Conservation (phyloP, 2,113 vertebrate genomes). For the Trogon melanurus region DNA sequence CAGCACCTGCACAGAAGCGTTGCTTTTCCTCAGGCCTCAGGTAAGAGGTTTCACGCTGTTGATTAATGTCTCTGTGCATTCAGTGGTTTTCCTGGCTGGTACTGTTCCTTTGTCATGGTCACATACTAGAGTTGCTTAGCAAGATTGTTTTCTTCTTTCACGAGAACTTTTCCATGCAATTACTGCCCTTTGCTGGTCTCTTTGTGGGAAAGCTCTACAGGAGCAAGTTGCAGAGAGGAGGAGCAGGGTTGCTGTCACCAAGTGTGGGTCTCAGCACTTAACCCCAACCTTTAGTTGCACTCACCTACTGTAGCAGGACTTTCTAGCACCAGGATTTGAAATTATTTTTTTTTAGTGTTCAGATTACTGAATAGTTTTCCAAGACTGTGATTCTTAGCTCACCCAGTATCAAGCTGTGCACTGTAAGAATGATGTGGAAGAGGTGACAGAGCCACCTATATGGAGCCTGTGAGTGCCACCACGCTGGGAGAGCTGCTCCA, state of each 20-base stretch:
- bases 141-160: background rate
- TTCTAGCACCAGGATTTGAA: background rate
- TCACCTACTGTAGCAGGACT: background rate
- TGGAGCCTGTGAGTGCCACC: background rate
- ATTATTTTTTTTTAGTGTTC: background rate
- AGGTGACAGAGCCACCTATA: background rate
- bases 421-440: background rate
- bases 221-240: background rate
- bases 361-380: background rate
- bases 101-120: background rate
- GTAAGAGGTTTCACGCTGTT: background rate
- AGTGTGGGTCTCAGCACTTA: background rate
- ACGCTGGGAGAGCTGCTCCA: background rate
- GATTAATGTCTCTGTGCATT: background rate
- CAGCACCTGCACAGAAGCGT: rapidly evolving
- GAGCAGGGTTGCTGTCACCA: background rate
- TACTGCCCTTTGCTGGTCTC: background rate
- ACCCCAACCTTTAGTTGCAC: too few relatives aligned
- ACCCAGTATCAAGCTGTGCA: background rate
- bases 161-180: rapidly evolving
- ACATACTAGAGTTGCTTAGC: background rate
- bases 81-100: background rate
- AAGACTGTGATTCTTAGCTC: background rate
- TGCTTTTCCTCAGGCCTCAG: background rate
- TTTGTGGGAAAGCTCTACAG: background rate